Percentiles rank a stretch among this genome's conserved stretches.
Evolutionary conservation across 2,888 invertebrate species (phyloP).

Genomic region (Tuberolachnus salignus): DNA sequence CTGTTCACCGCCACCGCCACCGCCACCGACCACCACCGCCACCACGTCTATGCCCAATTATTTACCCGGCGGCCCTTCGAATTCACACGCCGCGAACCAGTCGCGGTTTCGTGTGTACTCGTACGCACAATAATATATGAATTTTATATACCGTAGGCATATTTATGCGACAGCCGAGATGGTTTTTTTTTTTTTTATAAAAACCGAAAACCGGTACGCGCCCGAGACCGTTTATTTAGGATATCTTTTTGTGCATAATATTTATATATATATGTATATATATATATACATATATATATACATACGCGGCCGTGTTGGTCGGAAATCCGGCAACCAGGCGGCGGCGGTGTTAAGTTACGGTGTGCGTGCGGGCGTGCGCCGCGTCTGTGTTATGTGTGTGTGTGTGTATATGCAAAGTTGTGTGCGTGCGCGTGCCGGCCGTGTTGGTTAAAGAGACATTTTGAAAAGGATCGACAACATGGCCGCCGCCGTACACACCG

Average conservation of each 20-base stretch:
- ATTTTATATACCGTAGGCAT: no score
- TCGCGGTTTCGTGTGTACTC: conserved; percentile 11
- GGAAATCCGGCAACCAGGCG: conserved; percentile 55
- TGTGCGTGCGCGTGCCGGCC: conserved; percentile 32
- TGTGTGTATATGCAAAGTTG: conserved; percentile 44
- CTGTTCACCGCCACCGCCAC: no score
- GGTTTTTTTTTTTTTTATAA: no score
- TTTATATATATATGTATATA: not conserved
- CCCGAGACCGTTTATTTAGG: conserved; percentile 34
- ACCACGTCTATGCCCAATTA: not conserved
- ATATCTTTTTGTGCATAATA: not conserved
- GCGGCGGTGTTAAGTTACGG: conserved; percentile 53
- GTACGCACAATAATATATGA: not conserved
- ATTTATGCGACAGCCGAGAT: not conserved
- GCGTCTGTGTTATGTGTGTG: not conserved
- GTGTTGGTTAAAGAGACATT: conserved; percentile 52
- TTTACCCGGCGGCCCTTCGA: conserved; percentile 25
- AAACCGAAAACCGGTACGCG: conserved; percentile 39
- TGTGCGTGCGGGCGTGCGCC: not conserved
- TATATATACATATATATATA: not conserved
- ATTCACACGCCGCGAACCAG: conserved; percentile 12
- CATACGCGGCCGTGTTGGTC: not conserved
- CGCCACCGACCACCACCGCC: no score
- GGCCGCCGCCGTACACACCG: conserved; percentile 41
- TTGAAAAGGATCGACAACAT: conserved; percentile 56